A percentile compares a stretch with the other conserved stretches of the same genome.
Conservation (phyloP, 2,888 invertebrate species). For the Anthophora plumipes region DNA sequence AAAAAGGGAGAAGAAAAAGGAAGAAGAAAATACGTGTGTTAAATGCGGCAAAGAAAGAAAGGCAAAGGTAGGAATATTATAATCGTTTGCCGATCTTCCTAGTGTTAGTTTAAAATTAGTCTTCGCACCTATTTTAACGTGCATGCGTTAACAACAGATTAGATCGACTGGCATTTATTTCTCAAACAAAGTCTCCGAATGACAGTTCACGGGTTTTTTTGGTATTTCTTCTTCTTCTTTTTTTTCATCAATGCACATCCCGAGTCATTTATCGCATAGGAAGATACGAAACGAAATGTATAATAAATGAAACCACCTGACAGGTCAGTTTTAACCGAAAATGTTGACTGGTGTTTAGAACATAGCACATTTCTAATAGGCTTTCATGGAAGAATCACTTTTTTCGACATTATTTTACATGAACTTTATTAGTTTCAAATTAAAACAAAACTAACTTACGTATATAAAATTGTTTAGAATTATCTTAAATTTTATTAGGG, state of each 20-base stretch:
- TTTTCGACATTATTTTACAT: too few species aligned
- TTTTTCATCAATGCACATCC: conserved; percentile 62
- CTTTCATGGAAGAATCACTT: too few species aligned
- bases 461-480: not conserved
- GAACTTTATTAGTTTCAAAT: too few species aligned
- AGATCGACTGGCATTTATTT: conserved; percentile 72
- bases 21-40: not conserved
- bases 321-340: conserved; percentile 19
- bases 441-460: too few species aligned
- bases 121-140: conserved; percentile 78
- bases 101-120: conserved; percentile 50
- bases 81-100: conserved; percentile 63
- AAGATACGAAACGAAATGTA: conserved; percentile 28
- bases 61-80: conserved; percentile 20
- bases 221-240: conserved; percentile 11
- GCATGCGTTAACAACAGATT: conserved; percentile 66
- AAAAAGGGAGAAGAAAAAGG: conserved; percentile 4
- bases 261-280: conserved; percentile 58
- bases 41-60: conserved; percentile 13
- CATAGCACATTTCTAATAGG: too few species aligned
- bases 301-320: conserved; percentile 14
- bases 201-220: conserved; percentile 58
- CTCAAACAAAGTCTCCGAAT: conserved; percentile 64
- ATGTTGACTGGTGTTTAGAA: not conserved
- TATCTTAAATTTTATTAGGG: not conserved